Evolutionary conservation across 1,140 invertebrate species (phyloP), one percentile per base, ranked within the genome.

Genomic region (Listronotus oregonensis): DNA sequence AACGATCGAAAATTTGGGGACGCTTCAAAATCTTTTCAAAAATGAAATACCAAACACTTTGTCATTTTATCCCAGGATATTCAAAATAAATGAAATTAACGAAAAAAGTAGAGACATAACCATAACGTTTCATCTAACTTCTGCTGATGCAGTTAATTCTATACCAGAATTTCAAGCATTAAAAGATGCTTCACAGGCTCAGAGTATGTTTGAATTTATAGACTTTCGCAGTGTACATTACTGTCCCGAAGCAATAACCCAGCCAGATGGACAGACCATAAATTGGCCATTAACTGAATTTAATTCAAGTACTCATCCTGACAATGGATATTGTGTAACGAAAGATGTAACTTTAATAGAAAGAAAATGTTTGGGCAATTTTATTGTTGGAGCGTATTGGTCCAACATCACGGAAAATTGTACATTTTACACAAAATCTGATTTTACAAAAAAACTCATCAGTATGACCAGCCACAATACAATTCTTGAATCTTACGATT

Each of bases 51-150:
- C 50, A 3, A 7, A 15, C 6, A 37, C 34, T 43, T 15, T 42
- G 34, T 56, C 54, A 17, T 63, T 64, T 40, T 66, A 64, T 40
- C 61, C 62, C 8, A 64, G 69, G 47, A 58, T 70, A 21, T 67
- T 62, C 27, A 67, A 65, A 54, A 58, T 70, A 11, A 42, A 50
- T 32, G 52, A 27, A 11, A 51, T 70, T 31, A 57, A 67, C 51
- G 61, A 57, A 21, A n/a, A 42, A 6, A 58, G 34, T 15, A 49
- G 49, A 37, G 43, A 57, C 11, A 60, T 67, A 0, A 58, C 50
- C 21, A 47, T 67, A 12, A 70, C 57, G 18, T 70, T 64, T 46
- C 68, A 70, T 64, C 15, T 70, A 8, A 59, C 68, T n/a, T 64
- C 59, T 15, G 14, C 59, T 8, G 42, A 63, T 34, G 32, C 59